Evolutionary conservation across 2,888 invertebrate species (phyloP), one percentile per base, ranked within the genome.

Genomic region (Euzophera pinguis): DNA sequence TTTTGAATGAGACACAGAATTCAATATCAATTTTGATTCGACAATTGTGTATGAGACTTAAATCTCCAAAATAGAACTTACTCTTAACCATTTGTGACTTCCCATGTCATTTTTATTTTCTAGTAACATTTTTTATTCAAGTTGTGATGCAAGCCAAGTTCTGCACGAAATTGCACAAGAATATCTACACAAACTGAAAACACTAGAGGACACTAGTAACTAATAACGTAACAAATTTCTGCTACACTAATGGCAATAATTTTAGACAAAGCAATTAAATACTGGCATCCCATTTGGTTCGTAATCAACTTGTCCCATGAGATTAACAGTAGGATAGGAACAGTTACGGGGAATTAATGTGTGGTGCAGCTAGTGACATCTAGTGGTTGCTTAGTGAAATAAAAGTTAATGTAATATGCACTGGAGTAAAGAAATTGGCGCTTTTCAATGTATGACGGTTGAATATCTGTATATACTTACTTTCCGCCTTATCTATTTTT

Each of bases 281-380:
- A 50, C 53, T 43, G 52, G 52, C 52, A 50, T 52, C 54, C 49
- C 52, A 57, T 58, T 60, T 72, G 66, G 63, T 54, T 52, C 53
- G 61, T 62, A 70, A 67, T 74, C 65, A 69, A 63, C 58, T 58
- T 67, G 68, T 70, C 67, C 59, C 59, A 60, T 60, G 60, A 61
- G 59, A 72, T 69, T 70, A 71, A 68, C 66, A 65, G 60, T 60
- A 22, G 22, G 22, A 22, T 22, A 62, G 62, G 47, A 56, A 71
- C 64, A 63, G 66, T 63, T 64, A 63, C 9, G 8, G 9, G 63
- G 54, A 58, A 56, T 55, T 57, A 54, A 55, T 54, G 32, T 13
- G 13, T 14, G 54, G 53, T 10, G 5, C 29, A 45, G 32, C 45
- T 45, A 45, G 45, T 14, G 45, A 13, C 45, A 64, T 62, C 55